These are phyloP conservation scores for Lasaia peninsularis DNA, from an alignment of 1,140 invertebrate species.

Conservation along the genomic window DNA sequence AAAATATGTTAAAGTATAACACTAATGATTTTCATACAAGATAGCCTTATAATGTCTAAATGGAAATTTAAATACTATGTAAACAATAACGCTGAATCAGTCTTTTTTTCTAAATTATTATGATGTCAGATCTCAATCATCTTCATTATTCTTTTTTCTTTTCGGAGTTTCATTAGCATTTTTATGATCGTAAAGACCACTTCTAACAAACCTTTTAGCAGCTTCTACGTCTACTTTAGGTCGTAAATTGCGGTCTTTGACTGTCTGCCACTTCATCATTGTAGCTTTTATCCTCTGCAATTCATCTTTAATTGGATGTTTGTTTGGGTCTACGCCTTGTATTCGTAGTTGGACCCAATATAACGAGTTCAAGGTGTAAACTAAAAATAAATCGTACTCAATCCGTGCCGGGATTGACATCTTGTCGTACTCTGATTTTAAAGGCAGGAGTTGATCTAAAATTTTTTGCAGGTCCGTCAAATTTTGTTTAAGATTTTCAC, in stretches of 20 bases:
- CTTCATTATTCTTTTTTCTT: not conserved
- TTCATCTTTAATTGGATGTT: constrained; percentile 78
- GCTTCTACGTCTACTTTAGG: constrained; percentile 77
- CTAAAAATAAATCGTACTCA: constrained; percentile 79
- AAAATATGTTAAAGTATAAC: no score
- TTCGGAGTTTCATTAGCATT: not conserved
- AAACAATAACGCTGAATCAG: not conserved
- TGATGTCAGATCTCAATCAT: not conserved
- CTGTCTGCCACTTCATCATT: constrained; percentile 79
- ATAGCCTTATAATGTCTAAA: no score
- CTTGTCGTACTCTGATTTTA: constrained; percentile 68
- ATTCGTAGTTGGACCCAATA: constrained; percentile 80
- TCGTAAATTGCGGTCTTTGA: constrained; percentile 76
- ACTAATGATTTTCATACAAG: no score
- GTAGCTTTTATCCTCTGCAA: constrained; percentile 77
- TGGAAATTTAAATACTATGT: no score
- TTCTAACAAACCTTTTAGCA: constrained; percentile 79
- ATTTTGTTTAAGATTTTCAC: constrained; percentile 71
- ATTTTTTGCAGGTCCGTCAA: constrained; percentile 74
- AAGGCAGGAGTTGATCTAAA: constrained; percentile 61
- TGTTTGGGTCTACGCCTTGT: constrained; percentile 77
- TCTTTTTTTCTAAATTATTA: not conserved
- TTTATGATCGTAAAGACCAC: constrained; percentile 75
- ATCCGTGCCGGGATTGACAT: constrained; percentile 77
- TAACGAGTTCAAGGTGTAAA: constrained; percentile 78